phyloP scores from a whole-genome alignment of 2,113 vertebrate genomes.

The Choloepus hoffmanni region DNA sequence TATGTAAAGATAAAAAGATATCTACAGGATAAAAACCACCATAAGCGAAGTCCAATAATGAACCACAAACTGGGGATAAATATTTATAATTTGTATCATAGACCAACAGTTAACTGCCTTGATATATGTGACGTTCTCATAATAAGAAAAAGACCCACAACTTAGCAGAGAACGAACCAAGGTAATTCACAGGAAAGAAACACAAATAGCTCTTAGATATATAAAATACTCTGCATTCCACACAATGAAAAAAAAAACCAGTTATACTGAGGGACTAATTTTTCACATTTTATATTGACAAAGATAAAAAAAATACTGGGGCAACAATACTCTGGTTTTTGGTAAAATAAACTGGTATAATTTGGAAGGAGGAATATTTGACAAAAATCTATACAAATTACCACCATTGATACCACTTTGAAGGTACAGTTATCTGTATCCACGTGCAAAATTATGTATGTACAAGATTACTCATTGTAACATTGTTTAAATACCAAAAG shows the following conservation, averaged over 20 bases:
- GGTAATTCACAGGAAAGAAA: constrained; percentile 15
- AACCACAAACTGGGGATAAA: constrained; percentile 34
- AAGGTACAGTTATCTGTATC: not conserved
- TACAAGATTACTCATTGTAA: not conserved
- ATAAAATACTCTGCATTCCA: not conserved
- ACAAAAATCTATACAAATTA: constrained; percentile 15
- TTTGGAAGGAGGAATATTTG: not conserved
- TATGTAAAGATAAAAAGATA: constrained; percentile 25
- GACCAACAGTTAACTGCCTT: not conserved
- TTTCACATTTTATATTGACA: constrained; percentile 32
- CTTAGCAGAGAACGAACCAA: constrained; percentile 48
- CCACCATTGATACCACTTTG: not conserved
- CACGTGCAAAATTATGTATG: not conserved
- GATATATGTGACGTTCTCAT: not conserved
- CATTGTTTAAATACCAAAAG: constrained; percentile 36
- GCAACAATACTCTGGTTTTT: not conserved
- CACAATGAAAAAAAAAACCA: not conserved
- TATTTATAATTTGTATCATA: not conserved
- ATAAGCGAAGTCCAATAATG: not conserved
- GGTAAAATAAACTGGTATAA: not conserved
- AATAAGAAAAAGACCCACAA: constrained; percentile 11
- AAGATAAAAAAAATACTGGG: not conserved
- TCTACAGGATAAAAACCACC: not conserved
- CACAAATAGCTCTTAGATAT: not conserved
- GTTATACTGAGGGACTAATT: not conserved